These are phyloP conservation scores for Chionomys nivalis DNA, from an alignment of 2,113 vertebrate genomes.

Conservation along the genomic window DNA sequence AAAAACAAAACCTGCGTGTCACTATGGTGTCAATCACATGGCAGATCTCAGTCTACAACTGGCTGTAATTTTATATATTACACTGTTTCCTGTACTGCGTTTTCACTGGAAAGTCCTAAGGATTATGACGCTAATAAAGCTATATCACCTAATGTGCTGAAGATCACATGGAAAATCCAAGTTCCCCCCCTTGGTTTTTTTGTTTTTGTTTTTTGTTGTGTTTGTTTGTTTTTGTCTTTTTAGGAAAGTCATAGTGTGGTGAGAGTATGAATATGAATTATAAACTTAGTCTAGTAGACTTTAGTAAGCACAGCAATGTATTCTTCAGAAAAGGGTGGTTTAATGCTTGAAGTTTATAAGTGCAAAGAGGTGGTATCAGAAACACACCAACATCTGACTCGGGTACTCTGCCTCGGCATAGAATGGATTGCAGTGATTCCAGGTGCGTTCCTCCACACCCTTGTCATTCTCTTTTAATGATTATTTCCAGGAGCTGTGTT, in stretches of 20 bases:
- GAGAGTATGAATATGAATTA: constrained; percentile 57
- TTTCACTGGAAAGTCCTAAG: constrained; percentile 8
- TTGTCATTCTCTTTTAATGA: constrained; percentile 47
- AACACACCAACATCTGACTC: background rate
- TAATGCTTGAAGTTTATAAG: constrained; percentile 30
- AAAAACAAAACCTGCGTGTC: constrained; percentile 20
- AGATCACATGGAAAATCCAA: constrained; percentile 39
- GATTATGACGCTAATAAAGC: constrained; percentile 38
- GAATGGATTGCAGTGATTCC: constrained; percentile 7
- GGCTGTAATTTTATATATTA: constrained; percentile 39
- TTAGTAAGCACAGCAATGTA: constrained; percentile 47
- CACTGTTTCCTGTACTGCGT: constrained; percentile 53
- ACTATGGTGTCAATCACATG: constrained; percentile 24
- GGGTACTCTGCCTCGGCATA: constrained; percentile 31
- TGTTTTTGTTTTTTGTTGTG: no score
- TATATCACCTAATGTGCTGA: background rate
- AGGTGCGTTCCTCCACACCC: constrained; percentile 13
- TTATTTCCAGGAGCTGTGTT: constrained; percentile 39
- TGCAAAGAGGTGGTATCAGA: background rate
- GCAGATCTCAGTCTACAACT: constrained; percentile 23
- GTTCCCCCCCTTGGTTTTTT: background rate
- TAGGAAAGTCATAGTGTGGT: constrained; percentile 60
- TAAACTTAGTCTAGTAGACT: constrained; percentile 31
- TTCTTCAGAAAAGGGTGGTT: constrained; percentile 42
- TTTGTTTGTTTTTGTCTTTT: constrained; percentile 36